Percentiles rank a stretch among this genome's conserved stretches.
These are phyloP conservation scores for Maconellicoccus hirsutus DNA, from an alignment of 1,140 invertebrate species.

Conservation along the genomic window DNA sequence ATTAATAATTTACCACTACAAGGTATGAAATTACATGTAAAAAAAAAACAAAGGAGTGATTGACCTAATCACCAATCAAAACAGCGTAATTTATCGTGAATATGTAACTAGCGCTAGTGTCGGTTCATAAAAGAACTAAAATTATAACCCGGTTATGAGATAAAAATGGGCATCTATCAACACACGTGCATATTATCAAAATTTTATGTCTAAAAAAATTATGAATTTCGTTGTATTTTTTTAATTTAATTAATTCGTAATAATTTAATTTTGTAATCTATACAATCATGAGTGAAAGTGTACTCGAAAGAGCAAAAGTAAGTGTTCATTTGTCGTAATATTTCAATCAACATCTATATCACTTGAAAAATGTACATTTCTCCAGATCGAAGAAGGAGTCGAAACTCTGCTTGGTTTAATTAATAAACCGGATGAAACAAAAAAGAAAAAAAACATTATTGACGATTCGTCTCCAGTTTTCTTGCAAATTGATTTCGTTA, in stretches of 20 bases:
- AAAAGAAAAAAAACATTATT: background rate
- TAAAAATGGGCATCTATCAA: background rate
- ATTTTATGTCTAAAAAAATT: too few relatives aligned
- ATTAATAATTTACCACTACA: background rate
- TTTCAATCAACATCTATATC: too few relatives aligned
- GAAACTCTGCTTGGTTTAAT: background rate
- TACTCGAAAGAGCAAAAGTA: background rate
- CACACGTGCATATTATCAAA: background rate
- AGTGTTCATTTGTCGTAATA: background rate
- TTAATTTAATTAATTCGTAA: background rate
- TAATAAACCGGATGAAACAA: background rate
- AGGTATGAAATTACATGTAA: background rate
- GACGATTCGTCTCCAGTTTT: background rate
- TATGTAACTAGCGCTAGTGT: background rate
- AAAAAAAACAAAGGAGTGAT: slow-evolving; percentile 4
- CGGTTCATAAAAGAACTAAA: background rate
- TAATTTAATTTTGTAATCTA: too few relatives aligned
- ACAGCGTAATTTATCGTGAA: background rate
- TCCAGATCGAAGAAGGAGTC: background rate
- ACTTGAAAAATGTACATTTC: too few relatives aligned
- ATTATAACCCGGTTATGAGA: background rate
- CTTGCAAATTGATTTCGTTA: slow-evolving; percentile 13
- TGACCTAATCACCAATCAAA: background rate
- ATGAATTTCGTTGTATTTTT: too few relatives aligned
- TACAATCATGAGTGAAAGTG: background rate